Evolutionary conservation across 2,888 invertebrate genomes (phyloP).

Genomic region (Macaria notata): DNA sequence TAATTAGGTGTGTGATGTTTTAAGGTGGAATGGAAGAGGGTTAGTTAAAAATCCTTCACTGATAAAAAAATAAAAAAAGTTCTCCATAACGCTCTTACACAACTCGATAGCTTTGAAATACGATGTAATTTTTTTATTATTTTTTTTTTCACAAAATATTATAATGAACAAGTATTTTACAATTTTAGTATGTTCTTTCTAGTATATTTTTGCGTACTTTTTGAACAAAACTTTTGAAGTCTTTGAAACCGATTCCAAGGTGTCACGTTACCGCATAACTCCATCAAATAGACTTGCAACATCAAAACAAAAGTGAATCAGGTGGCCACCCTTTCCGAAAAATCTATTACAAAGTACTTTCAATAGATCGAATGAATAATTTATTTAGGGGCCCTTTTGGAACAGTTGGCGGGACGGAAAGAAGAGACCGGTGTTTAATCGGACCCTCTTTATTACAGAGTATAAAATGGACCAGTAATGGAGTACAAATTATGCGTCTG

Average conservation of each 20-base stretch:
- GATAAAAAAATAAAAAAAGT: no score
- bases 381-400: slow-evolving; percentile 57
- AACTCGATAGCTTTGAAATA: no score
- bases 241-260: not conserved
- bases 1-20: no score
- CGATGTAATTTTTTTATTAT: no score
- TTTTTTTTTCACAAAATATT: no score
- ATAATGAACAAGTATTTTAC: no score
- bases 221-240: no score
- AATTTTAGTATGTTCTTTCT: no score
- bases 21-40: no score
- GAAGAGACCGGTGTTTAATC: slow-evolving; percentile 74
- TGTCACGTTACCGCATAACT: slow-evolving; percentile 18
- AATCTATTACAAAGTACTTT: slow-evolving; percentile 70
- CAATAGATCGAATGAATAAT: slow-evolving; percentile 78
- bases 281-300: slow-evolving; percentile 33
- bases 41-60: no score
- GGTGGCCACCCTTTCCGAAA: slow-evolving; percentile 60
- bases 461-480: slow-evolving; percentile 67
- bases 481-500: slow-evolving; percentile 75
- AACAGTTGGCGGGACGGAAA: slow-evolving; percentile 75
- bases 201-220: no score
- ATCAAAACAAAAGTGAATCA: slow-evolving; percentile 53
- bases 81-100: no score
- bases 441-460: slow-evolving; percentile 69